Evolutionary conservation across 2,797 vertebrate species (phyloP).

Genomic region (Scolopax rusticola): DNA sequence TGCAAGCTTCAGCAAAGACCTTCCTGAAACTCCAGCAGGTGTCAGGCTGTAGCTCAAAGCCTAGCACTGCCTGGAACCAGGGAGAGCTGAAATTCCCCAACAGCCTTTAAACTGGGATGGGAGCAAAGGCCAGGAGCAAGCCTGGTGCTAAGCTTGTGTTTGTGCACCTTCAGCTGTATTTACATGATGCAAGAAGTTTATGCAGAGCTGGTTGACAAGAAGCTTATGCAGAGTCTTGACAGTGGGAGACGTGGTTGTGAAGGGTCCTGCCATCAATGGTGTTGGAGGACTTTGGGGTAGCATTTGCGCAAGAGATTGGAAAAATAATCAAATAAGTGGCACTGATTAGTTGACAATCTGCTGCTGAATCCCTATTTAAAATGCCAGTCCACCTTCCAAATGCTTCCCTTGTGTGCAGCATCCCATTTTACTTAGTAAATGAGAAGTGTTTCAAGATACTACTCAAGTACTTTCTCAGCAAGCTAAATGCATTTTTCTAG

Average conservation of each 20-base stretch:
- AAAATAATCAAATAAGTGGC: background rate
- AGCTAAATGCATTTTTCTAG: slow-evolving; percentile 64
- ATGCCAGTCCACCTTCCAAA: slow-evolving; percentile 64
- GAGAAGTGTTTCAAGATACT: slow-evolving; percentile 68
- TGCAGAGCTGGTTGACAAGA: background rate
- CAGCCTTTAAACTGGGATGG: background rate
- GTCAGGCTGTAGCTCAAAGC: accelerated
- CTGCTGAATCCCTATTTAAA: slow-evolving; percentile 52
- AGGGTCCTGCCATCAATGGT: accelerated
- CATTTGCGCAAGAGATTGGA: background rate
- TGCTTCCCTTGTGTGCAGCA: slow-evolving; percentile 25
- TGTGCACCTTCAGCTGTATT: background rate
- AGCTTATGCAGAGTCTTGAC: background rate
- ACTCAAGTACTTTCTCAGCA: slow-evolving; percentile 62
- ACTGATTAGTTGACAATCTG: slow-evolving; percentile 46
- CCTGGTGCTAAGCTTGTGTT: background rate
- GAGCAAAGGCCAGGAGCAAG: background rate
- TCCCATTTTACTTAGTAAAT: slow-evolving; percentile 72
- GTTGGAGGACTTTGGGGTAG: background rate
- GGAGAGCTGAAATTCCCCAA: background rate
- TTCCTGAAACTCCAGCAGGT: background rate
- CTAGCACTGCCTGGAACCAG: accelerated
- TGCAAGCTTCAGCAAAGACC: accelerated
- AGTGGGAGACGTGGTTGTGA: background rate
- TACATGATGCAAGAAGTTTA: background rate